These are phyloP conservation scores for Oenanthe melanoleuca DNA, from an alignment of 2,113 vertebrate genomes.

Conservation along the genomic window DNA sequence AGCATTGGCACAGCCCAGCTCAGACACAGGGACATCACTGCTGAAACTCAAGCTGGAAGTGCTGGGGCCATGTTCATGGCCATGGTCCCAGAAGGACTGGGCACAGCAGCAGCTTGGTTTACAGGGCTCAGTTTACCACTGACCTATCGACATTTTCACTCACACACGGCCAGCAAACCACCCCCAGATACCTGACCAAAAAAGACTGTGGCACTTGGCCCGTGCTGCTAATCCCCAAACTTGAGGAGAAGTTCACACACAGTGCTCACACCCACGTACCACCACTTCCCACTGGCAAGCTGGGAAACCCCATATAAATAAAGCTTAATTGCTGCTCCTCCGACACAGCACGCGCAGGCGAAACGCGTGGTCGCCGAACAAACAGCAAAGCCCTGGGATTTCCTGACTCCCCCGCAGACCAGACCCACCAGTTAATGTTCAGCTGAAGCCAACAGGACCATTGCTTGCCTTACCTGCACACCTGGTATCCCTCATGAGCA, in stretches of 20 bases:
- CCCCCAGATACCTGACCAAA: constrained; percentile 46
- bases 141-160: constrained; percentile 16
- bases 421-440: not conserved
- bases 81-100: accelerated
- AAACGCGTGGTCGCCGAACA: not conserved
- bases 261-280: not conserved
- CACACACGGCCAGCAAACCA: not conserved
- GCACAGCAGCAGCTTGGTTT: not conserved
- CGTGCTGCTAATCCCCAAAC: constrained; percentile 31
- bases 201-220: constrained; percentile 30
- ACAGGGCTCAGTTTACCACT: not conserved
- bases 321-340: constrained; percentile 41
- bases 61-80: not conserved
- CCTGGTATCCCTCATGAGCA: not conserved
- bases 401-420: not conserved
- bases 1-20: not conserved
- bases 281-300: not conserved
- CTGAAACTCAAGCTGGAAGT: not conserved
- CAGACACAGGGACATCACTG: accelerated
- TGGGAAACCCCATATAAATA: constrained; percentile 57
- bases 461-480: not conserved
- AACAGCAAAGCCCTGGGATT: constrained; percentile 28
- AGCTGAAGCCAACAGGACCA: not conserved
- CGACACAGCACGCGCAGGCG: not conserved
- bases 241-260: constrained; percentile 18